Evolutionary conservation across 2,888 invertebrate genomes (phyloP), one percentile per base, ranked within the genome.

Genomic region (Lasioglossum figueresi): DNA sequence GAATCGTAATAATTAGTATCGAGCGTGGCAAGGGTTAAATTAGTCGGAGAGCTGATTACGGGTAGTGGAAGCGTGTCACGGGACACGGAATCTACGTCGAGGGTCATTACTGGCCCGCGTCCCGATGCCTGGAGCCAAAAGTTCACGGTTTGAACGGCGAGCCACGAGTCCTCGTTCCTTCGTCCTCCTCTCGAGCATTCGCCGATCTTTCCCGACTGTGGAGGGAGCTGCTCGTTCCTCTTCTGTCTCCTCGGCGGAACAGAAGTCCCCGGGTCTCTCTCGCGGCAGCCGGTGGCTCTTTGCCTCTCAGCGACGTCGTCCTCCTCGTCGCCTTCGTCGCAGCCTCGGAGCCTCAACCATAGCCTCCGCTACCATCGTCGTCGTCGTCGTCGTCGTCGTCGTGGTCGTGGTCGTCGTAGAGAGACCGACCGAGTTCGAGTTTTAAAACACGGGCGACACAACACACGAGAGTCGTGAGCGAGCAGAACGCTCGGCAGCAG

Each of bases 101-200:
- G 85, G 87, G 87, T 87, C 87, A 87, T 87, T 87, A 86, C 78
- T 83, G 82, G 68, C 45, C 79, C 43, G 45, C 77, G 83, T 78
- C 76, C 74, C 77, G 77, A 78, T 76, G 88, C 88, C 90, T 89
- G 91, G 87, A 92, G 92, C 91, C 88, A 88, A 92, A 91, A 91
- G 92, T 93, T 92, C 92, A 92, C 88, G 84, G 84, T 82, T 88
- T 40, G 34, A 34, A 81, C 83, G 79, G 72, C 71, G 83, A 78
- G 73, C 68, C 82, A 76, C 79, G 63, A 68, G 68, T 52, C 76
- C 45, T 43, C 76, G 66, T 48, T 68, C n/a, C 40, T 68, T 27
- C 34, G 23, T 23, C 52, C 77, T 63, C 68, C 68, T 68, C 68
- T 14, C 37, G 40, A 40, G 40, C 40, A n/a, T 59, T 76, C n/a